Evolutionary conservation across 2,797 vertebrate species (phyloP).

Genomic region (Crocidura indochinensis): DNA sequence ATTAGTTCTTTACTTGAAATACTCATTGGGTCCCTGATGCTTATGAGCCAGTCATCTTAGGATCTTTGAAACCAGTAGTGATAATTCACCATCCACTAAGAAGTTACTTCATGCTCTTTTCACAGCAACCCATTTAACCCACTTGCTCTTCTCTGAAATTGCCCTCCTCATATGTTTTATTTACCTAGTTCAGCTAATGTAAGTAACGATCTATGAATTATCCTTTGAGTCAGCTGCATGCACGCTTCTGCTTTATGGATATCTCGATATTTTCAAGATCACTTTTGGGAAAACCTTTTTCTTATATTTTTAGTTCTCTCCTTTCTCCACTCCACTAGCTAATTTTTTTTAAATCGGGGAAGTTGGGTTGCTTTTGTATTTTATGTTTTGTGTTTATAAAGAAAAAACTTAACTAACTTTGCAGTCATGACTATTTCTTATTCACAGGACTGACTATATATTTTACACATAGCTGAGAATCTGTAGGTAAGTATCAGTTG

Average conservation of each 20-base stretch:
- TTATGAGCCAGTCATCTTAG: not conserved
- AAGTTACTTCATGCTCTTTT: too few species aligned
- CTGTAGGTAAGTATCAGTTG: not conserved
- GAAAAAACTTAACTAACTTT: conserved; percentile 23
- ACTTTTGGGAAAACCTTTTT: not conserved
- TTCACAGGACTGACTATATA: not conserved
- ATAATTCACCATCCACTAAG: too few species aligned
- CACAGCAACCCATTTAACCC: too few species aligned
- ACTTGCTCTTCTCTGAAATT: too few species aligned
- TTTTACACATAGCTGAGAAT: not conserved
- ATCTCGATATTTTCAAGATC: not conserved
- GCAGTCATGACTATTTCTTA: conserved; percentile 32
- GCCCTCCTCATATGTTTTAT: too few species aligned
- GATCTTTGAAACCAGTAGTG: too few species aligned
- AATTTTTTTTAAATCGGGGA: not conserved
- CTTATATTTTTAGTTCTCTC: not conserved
- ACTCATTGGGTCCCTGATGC: not conserved
- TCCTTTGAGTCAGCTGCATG: too few species aligned
- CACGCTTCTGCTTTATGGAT: too few species aligned
- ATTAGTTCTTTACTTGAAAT: not conserved
- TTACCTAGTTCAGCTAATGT: too few species aligned
- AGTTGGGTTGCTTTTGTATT: not conserved
- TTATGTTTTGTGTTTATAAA: conserved; percentile 5
- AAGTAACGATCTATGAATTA: too few species aligned
- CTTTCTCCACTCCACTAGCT: not conserved